phyloP scores from a whole-genome alignment of 2,797 vertebrate genomes.

The Acipenser oxyrinchus region DNA sequence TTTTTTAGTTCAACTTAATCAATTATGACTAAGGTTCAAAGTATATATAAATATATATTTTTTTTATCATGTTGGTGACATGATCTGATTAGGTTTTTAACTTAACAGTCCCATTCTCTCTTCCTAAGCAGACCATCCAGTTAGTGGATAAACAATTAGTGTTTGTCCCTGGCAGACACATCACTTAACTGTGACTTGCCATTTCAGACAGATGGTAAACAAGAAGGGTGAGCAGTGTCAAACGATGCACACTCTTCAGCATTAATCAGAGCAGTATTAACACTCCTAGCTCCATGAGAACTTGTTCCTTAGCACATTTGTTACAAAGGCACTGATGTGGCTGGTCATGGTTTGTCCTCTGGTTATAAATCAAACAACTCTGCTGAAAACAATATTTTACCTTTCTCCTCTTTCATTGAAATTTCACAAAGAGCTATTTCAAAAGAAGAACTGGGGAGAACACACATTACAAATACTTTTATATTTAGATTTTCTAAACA shows the following conservation, averaged over 20 bases:
- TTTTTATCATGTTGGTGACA: neutral
- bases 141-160: neutral
- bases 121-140: neutral
- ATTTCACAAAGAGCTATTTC: too few relatives aligned
- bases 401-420: too few relatives aligned
- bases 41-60: too few relatives aligned
- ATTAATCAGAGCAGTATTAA: conserved; percentile 15
- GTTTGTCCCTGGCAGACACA: neutral
- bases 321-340: neutral
- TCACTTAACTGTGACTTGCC: conserved; percentile 7
- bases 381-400: too few relatives aligned
- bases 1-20: too few relatives aligned
- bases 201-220: conserved; percentile 19
- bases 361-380: too few relatives aligned
- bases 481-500: too few relatives aligned
- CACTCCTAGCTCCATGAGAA: neutral
- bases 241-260: neutral
- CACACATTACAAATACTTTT: too few relatives aligned
- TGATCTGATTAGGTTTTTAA: neutral
- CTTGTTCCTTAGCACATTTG: neutral
- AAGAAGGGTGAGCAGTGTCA: neutral
- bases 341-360: too few relatives aligned
- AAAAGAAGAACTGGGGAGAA: too few relatives aligned
- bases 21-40: too few relatives aligned
- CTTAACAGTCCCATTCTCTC: neutral